phyloP scores from a whole-genome alignment of 2,797 vertebrate species.

The Scyliorhinus canicula region DNA sequence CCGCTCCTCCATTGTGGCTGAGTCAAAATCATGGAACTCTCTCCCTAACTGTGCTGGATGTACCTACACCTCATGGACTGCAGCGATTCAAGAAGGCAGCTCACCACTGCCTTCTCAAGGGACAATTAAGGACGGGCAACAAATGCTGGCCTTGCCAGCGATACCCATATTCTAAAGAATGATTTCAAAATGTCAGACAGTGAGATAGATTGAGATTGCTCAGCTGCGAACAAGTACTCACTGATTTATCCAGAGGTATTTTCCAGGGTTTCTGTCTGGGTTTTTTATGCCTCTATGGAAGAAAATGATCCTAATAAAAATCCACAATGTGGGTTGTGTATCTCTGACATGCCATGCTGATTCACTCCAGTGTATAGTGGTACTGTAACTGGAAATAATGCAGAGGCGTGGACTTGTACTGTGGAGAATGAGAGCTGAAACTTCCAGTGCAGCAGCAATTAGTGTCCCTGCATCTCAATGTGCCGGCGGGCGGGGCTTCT shows the following conservation, averaged over 20 bases:
- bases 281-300: neutral
- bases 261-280: neutral
- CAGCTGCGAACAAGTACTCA: neutral
- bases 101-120: neutral
- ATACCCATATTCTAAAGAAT: neutral
- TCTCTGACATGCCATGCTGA: neutral
- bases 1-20: neutral
- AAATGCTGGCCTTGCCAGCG: neutral
- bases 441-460: rapidly evolving
- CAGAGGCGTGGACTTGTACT: neutral
- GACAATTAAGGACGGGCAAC: neutral
- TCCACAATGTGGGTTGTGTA: neutral
- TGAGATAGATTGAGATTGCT: neutral
- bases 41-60: neutral
- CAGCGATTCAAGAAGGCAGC: neutral
- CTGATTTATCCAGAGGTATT: neutral
- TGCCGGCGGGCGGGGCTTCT: neutral
- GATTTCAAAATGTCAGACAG: neutral
- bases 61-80: neutral
- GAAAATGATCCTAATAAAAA: neutral
- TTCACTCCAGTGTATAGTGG: neutral
- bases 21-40: neutral
- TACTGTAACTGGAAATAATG: neutral
- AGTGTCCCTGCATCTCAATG: neutral
- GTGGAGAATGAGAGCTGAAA: neutral